phyloP scores from a whole-genome alignment of 2,113 vertebrate genomes.

The Recurvirostra avosetta region DNA sequence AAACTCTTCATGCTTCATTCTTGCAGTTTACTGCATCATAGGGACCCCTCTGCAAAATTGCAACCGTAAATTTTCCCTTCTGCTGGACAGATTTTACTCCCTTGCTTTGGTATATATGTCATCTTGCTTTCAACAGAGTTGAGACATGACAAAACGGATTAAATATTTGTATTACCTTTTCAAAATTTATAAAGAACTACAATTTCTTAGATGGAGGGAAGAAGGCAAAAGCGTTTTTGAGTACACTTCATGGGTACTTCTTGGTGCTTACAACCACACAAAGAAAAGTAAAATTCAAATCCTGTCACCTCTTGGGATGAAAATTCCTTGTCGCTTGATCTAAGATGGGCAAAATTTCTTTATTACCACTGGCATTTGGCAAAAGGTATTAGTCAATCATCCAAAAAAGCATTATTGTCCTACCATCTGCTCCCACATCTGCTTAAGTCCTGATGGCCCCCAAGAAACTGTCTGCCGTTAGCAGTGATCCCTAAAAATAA shows the following conservation, averaged over 20 bases:
- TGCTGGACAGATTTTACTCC: constrained; percentile 60
- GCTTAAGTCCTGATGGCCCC: constrained; percentile 19
- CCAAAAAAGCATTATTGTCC: constrained; percentile 61
- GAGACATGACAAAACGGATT: constrained; percentile 60
- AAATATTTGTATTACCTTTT: constrained; percentile 60
- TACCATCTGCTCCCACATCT: constrained; percentile 67
- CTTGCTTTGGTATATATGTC: constrained; percentile 44
- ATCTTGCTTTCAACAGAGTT: constrained; percentile 46
- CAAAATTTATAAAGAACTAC: constrained; percentile 3
- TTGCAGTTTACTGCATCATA: constrained; percentile 61
- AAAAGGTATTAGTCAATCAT: constrained; percentile 57
- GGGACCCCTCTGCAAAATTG: constrained; percentile 65
- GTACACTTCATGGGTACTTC: neutral
- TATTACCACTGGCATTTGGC: constrained; percentile 55
- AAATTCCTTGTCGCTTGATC: neutral
- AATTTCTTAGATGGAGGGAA: neutral
- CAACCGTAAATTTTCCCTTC: constrained; percentile 67
- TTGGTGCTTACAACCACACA: neutral
- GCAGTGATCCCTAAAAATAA: constrained; percentile 24
- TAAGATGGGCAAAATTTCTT: constrained; percentile 47
- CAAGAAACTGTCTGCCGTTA: constrained; percentile 39
- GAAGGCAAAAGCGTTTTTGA: neutral
- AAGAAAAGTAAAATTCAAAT: neutral
- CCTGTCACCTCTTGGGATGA: neutral
- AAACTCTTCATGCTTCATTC: constrained; percentile 69